Base-by-base conservation (phyloP, 2,797 vertebrate species). In the Ptychobarbus kaznakovi region DNA sequence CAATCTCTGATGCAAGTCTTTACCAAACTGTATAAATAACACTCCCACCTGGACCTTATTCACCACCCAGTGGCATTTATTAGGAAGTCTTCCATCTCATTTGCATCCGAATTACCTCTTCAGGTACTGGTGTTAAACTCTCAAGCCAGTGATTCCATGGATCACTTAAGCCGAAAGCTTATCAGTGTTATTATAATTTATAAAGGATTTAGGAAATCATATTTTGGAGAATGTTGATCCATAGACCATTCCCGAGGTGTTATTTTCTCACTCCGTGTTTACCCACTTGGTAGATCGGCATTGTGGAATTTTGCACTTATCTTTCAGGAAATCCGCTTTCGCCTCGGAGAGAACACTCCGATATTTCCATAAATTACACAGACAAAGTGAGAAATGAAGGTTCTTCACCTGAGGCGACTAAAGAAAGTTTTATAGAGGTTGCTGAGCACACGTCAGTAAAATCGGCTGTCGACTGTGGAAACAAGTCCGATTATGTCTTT, bases 141-240 rank as follows among this genome's bases (percentile, higher is more conserved):
- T 94, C 92, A 92, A 94, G 93, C 93, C 93, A 93, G 89, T 90
- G 92, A 94, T 95, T 94, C 92, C 90, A 92, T 87, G 90, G 92
- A 94, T 93, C 92, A 93, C 92, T 93, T 93, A 95, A 94, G 92
- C 93, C 92, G 90, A 82, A 25, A 92, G 93, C 94, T 95, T 94
- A 95, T 95, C 94, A 92, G 88, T 93, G 93, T 94, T 94, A 95
- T 94, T 94, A 91, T 92, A 94, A 94, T 91, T 95, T 93, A 92
- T 93, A 90, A 92, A 90, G 94, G 94, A 94, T 95, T 95, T 95
- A 92, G 90, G 89, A 93, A 94, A 94, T 93, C 92, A 93, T 93
- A 93, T 95, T 94, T 94, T 88, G 92, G 85, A 88, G 87, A 93
- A 92, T 88, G 88, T 87, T 92, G 90, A 94, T 93, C 91, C 90